Evolutionary conservation across 2,797 vertebrate species (phyloP), one percentile per base, ranked within the genome.

Genomic region (Aplochiton taeniatus): DNA sequence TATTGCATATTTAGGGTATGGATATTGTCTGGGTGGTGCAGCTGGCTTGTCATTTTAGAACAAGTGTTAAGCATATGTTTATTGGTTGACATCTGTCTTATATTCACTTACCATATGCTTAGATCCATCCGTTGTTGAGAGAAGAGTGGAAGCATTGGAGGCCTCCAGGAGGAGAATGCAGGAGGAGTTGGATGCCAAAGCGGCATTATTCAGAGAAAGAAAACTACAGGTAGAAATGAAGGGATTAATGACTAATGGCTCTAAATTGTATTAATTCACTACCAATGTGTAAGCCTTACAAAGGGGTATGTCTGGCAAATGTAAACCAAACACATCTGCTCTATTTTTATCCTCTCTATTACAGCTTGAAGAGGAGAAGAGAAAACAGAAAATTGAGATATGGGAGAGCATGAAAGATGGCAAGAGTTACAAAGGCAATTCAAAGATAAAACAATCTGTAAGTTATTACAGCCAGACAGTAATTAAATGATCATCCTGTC

Each of bases 351-450:
- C 60, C 31, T 59, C 52, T 78, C 13, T 59, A 60, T 9, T 61
- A 58, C 70, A 99, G 97, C 83, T 95, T 43, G 95, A 98, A 79
- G 96, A 98, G 61, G 94, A 96, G 76, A 96, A 93, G 74, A 90
- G 95, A 76, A 90, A 74, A 60, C 93, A 95, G 87, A 98, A 96
- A 80, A 95, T 97, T 0, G 94, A 95, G 2, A 91, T 89, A 68
- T 96, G 95, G 95, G 95, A 98, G 19, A 96, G 87, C 18, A 93
- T 96, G 93, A 91, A 94, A 53, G 90, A 93, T 68, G 96, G 96
- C 4, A 95, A 88, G 72, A 96, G 95, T 75, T 94, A 87, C 76
- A 94, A 89, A 87, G 87, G 88, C 79, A 76, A 75, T 1, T 4
- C 87, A 8, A 89, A 82, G 8, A 14, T 81, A 51, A 78, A 64